A percentile compares a stretch with the other conserved stretches of the same genome.
phyloP scores from a whole-genome alignment of 92 coral and sea anemone genomes.

The Umimayanthus chanpuru region DNA sequence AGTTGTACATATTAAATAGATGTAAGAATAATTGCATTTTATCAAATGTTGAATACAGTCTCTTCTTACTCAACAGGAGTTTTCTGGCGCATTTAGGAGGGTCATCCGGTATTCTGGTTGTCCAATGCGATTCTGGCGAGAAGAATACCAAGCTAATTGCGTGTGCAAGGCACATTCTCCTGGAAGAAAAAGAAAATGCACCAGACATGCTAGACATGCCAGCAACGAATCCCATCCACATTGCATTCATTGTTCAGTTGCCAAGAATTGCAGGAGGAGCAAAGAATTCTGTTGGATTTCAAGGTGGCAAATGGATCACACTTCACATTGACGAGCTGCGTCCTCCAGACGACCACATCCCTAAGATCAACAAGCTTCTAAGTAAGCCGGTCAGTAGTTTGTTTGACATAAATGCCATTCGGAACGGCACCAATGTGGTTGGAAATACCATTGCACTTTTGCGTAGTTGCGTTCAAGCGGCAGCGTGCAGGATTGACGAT shows the following conservation, averaged over 20 bases:
- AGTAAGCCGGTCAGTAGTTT: constrained; percentile 64
- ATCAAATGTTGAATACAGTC: neutral
- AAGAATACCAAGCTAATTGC: constrained; percentile 80
- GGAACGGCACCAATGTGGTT: neutral
- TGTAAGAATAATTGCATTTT: too few species aligned
- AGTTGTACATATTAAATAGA: too few species aligned
- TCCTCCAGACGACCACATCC: constrained; percentile 64
- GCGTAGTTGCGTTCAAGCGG: constrained; percentile 70
- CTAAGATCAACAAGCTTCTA: constrained; percentile 54
- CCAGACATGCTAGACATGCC: constrained; percentile 53
- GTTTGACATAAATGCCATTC: constrained; percentile 37
- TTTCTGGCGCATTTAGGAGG: constrained; percentile 66
- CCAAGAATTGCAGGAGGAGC: constrained; percentile 76
- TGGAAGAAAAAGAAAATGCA: constrained; percentile 63
- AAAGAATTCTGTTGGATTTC: constrained; percentile 67
- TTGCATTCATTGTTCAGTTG: constrained; percentile 68
- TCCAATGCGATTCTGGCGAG: constrained; percentile 86
- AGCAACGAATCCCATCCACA: constrained; percentile 44
- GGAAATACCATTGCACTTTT: constrained; percentile 39
- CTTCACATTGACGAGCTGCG: constrained; percentile 80
- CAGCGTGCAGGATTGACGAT: constrained; percentile 76
- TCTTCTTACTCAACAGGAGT: constrained; percentile 41
- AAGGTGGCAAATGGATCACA: constrained; percentile 74
- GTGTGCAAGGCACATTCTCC: constrained; percentile 79
- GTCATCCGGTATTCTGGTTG: constrained; percentile 73